Conservation (phyloP, 1,140 invertebrate genomes). For the Triops longicaudatus region DNA sequence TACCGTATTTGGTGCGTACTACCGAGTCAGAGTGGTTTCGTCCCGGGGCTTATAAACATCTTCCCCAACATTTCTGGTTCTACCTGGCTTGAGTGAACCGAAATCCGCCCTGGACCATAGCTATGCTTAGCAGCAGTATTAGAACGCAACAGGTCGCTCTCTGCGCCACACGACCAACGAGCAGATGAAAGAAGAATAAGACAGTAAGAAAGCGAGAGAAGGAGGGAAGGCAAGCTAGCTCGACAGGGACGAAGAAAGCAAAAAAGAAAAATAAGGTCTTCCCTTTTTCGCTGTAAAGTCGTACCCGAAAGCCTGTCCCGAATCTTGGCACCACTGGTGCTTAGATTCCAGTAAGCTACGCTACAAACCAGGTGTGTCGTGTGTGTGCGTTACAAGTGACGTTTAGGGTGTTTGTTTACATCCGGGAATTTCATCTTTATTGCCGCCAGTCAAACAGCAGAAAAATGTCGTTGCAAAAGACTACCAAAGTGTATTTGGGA, state of each 20-base stretch:
- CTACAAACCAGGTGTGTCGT: constrained; percentile 4
- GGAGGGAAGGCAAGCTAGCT: not conserved
- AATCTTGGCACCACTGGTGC: constrained; percentile 6
- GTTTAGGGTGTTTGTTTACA: not conserved
- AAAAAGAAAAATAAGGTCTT: not conserved
- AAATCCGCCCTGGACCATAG: not conserved
- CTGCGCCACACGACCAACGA: not conserved
- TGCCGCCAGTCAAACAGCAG: not conserved
- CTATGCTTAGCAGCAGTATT: not conserved
- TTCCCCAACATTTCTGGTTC: not conserved
- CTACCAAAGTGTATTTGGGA: not conserved
- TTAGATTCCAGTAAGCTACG: constrained; percentile 1
- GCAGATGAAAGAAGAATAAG: not conserved
- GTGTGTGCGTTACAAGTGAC: not conserved
- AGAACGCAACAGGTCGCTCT: not conserved
- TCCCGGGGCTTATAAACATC: not conserved
- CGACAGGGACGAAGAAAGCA: not conserved
- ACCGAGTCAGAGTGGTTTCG: not conserved
- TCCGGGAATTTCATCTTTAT: not conserved
- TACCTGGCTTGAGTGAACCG: not conserved
- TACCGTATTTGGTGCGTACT: not conserved
- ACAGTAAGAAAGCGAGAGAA: not conserved
- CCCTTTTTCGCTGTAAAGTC: not conserved
- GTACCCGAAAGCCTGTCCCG: not conserved
- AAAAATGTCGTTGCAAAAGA: not conserved